A percentile compares a stretch with the other conserved stretches of the same genome.
Conservation (phyloP, 35 echinoderm and acorn worm genomes). For the Hemicentrotus pulcherrimus region DNA sequence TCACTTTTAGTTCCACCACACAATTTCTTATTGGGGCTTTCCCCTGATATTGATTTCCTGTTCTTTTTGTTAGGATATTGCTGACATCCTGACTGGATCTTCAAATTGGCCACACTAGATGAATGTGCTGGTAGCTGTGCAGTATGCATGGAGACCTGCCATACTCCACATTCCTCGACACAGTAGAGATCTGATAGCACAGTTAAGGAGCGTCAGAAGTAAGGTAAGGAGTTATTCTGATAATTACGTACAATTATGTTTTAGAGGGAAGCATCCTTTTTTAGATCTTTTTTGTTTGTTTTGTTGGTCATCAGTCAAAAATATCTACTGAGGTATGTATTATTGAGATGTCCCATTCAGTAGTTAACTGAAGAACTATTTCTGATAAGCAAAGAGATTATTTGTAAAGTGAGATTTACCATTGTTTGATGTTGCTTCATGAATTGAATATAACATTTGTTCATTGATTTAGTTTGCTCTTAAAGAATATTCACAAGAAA, state of each 20-base stretch:
- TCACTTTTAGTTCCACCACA: background rate
- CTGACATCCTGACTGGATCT: constrained; percentile 27
- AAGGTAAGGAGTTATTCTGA: background rate
- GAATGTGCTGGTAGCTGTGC: background rate
- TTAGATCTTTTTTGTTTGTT: no score
- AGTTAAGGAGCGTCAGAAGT: background rate
- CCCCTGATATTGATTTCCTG: background rate
- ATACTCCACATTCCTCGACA: background rate
- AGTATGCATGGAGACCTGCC: background rate
- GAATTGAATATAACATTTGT: no score
- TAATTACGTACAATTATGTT: background rate
- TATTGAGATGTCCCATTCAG: no score
- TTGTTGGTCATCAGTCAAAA: no score
- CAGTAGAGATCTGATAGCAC: background rate
- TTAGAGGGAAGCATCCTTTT: no score
- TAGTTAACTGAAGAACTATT: no score
- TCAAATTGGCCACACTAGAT: background rate
- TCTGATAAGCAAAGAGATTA: no score
- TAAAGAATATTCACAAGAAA: no score
- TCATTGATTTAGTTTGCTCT: no score
- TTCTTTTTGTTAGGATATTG: constrained; percentile 17
- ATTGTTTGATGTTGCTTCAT: no score
- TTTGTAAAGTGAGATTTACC: no score
- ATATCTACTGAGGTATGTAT: no score
- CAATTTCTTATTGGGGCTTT: background rate